phyloP scores from a whole-genome alignment of 2,113 vertebrate genomes.

The Hemicordylus capensis region DNA sequence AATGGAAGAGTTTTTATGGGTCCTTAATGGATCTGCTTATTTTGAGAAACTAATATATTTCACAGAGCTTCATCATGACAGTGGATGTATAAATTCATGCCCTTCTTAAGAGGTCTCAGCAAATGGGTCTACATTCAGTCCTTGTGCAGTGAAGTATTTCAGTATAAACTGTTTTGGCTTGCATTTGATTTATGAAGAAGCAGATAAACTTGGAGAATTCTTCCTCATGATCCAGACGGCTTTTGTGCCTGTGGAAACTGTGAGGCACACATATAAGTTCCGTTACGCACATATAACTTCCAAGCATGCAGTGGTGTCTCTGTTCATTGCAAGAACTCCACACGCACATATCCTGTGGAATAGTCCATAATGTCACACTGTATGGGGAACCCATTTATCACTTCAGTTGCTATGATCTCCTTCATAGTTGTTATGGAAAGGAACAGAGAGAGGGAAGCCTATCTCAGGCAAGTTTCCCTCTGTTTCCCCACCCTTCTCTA shows the following conservation, averaged over 20 bases:
- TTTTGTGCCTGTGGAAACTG: neutral
- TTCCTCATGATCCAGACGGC: neutral
- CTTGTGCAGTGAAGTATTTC: neutral
- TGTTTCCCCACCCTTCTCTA: no score
- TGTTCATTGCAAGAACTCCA: neutral
- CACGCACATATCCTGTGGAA: neutral
- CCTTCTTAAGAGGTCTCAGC: neutral
- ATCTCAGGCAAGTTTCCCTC: neutral
- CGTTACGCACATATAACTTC: neutral
- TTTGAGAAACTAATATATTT: neutral
- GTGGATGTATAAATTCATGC: neutral
- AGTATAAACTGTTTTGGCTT: neutral
- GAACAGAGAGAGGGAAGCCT: neutral
- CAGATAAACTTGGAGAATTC: neutral
- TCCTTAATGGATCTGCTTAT: neutral
- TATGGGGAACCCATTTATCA: neutral
- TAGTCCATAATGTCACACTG: neutral
- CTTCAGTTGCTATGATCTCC: neutral
- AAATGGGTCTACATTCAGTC: neutral
- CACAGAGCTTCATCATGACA: neutral
- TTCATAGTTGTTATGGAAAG: neutral
- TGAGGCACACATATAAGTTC: neutral
- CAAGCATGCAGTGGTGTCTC: neutral
- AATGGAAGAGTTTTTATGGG: neutral
- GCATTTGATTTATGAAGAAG: neutral